Conservation (phyloP, 2,113 vertebrate species). For the Agapornis roseicollis region DNA sequence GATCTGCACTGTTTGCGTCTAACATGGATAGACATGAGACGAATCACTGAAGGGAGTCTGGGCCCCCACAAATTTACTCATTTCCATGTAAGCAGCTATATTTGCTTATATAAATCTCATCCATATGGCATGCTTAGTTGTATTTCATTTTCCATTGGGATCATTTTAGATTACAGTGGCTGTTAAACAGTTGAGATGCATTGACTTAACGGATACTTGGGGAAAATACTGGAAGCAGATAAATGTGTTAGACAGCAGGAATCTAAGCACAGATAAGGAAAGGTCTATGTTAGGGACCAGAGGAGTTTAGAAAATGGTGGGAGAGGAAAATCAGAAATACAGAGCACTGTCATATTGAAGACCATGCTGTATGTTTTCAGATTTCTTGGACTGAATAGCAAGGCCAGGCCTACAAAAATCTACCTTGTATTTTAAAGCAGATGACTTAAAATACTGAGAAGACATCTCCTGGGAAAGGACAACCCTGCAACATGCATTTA, state of each 20-base stretch:
- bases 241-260: background rate
- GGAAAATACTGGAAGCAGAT: constrained; percentile 4
- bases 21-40: background rate
- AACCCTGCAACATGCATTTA: background rate
- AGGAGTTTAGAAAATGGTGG: background rate
- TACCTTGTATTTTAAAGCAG: background rate
- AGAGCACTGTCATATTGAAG: background rate
- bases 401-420: background rate
- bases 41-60: background rate
- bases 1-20: background rate
- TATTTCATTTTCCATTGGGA: constrained; percentile 17
- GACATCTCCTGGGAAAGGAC: background rate
- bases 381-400: background rate
- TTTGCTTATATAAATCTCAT: constrained; percentile 16
- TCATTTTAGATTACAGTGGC: constrained; percentile 22
- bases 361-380: background rate
- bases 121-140: background rate
- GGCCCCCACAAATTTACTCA: background rate
- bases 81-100: background rate
- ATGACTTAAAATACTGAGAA: background rate
- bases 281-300: background rate
- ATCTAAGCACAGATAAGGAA: background rate
- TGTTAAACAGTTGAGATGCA: constrained; percentile 27
- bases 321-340: background rate
- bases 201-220: background rate